Percentiles rank a stretch among this genome's conserved stretches.
These are phyloP conservation scores for Dermatophagoides farinae DNA, from an alignment of 1,140 invertebrate species.

Conservation along the genomic window DNA sequence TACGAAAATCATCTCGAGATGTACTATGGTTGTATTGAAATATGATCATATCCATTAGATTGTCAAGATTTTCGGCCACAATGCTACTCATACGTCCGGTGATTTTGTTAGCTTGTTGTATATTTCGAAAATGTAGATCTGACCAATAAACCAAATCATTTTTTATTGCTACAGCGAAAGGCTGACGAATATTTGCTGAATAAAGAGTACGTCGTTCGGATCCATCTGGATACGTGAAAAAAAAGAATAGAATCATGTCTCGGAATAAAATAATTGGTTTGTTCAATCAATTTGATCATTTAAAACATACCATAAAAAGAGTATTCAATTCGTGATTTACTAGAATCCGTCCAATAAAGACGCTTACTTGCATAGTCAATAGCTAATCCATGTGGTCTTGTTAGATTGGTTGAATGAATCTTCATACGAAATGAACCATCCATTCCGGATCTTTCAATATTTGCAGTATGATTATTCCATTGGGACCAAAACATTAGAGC, in stretches of 20 bases:
- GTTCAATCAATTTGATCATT: constrained; percentile 33
- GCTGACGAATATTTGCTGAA: constrained; percentile 26
- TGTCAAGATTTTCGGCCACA: constrained; percentile 64
- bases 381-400: constrained; percentile 86
- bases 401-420: constrained; percentile 55
- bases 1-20: constrained; percentile 18
- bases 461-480: constrained; percentile 58
- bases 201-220: constrained; percentile 13
- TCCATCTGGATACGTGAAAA: constrained; percentile 46
- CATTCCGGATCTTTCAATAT: constrained; percentile 66
- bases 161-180: constrained; percentile 60
- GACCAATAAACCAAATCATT: constrained; percentile 80
- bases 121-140: constrained; percentile 73
- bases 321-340: constrained; percentile 77
- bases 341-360: constrained; percentile 87
- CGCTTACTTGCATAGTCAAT: constrained; percentile 57
- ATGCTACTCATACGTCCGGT: constrained; percentile 46
- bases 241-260: neutral
- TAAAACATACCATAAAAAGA: constrained; percentile 66
- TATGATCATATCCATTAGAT: constrained; percentile 52
- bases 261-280: neutral
- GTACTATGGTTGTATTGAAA: constrained; percentile 19
- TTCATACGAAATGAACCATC: constrained; percentile 57
- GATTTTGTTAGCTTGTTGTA: constrained; percentile 74
- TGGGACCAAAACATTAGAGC: constrained; percentile 76